These are phyloP conservation scores for Tragelaphus oryx DNA, from an alignment of 2,797 vertebrate genomes.

Conservation along the genomic window DNA sequence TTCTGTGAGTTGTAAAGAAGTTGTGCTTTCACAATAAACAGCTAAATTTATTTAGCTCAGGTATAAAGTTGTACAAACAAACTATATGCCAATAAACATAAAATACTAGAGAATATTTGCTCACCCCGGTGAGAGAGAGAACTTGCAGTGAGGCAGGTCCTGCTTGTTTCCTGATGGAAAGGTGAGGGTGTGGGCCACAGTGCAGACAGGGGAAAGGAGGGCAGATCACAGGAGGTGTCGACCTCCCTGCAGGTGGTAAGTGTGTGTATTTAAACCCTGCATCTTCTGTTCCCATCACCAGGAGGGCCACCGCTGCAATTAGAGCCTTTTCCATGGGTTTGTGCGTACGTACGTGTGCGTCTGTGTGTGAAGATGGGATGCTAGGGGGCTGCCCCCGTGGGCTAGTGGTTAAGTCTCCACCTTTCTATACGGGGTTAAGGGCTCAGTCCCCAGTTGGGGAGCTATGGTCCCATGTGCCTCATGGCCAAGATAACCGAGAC, in stretches of 20 bases:
- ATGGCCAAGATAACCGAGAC: not conserved
- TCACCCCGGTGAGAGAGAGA: fast-evolving
- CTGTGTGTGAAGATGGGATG: not conserved
- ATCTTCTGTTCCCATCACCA: not conserved
- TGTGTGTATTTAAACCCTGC: fast-evolving
- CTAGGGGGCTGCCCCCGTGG: not conserved
- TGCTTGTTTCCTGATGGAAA: not conserved
- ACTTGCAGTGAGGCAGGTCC: fast-evolving
- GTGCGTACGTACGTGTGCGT: fast-evolving
- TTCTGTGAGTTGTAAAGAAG: not conserved
- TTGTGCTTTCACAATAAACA: not conserved
- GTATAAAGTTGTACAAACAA: not conserved
- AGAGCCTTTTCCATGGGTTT: no score
- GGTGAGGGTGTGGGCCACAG: not conserved
- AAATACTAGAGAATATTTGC: no score
- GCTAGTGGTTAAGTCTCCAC: not conserved
- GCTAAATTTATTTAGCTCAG: not conserved
- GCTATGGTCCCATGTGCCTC: not conserved
- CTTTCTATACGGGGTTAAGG: not conserved
- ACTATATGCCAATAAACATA: fast-evolving
- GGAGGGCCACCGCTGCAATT: fast-evolving
- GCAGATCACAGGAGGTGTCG: fast-evolving
- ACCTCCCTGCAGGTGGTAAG: fast-evolving
- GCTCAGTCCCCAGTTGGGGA: fast-evolving
- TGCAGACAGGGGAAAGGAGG: not conserved